Evolutionary conservation across 2,113 vertebrate species (phyloP), one percentile per base, ranked within the genome.

Genomic region (Cacatua alba): DNA sequence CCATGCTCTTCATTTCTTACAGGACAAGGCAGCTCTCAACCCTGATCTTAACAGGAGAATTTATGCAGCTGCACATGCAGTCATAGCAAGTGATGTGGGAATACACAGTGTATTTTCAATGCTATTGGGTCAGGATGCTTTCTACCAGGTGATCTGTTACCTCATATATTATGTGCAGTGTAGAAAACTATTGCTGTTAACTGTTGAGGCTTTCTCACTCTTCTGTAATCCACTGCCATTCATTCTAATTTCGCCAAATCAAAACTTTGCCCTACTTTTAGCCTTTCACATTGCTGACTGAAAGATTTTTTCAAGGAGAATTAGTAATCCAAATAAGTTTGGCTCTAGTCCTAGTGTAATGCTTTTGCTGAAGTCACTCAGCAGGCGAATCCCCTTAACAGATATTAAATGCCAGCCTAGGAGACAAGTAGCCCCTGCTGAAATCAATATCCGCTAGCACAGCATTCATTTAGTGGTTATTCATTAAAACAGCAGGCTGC

Each of bases 401-500:
- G 83, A 79, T 92, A 97, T 82, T 95, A 91, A 92, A 91, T 82
- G 64, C 91, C 84, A 94, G 29, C 81, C 64, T 79, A 79, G 68
- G 74, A 96, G 83, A 92, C 52, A 75, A 89, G 90, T 43, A 94
- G 62, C 29, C 35, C 64, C 81, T 21, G 19, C 46, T 85, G 95
- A 95, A 97, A 96, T 94, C 88, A 96, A 69, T 95, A 89, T 60
- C 35, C 26, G 37, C 76, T 43, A 62, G 20, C 44, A n/a, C 4
- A 88, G 74, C 31, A 84, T 76, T 75, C 43, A 55, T 93, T 90
- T 88, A 93, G 68, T 86, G 71, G 33, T 62, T 88, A 83, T 90
- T 92, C 65, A 91, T 96, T 96, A 94, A 94, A 97, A 76, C 91
- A 95, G 78, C 71, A 95, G 75, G 83, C 26, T 89, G n/a, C 87